Base-by-base conservation (phyloP, 1,140 invertebrate species). In the Venustaconcha ellipsiformis region DNA sequence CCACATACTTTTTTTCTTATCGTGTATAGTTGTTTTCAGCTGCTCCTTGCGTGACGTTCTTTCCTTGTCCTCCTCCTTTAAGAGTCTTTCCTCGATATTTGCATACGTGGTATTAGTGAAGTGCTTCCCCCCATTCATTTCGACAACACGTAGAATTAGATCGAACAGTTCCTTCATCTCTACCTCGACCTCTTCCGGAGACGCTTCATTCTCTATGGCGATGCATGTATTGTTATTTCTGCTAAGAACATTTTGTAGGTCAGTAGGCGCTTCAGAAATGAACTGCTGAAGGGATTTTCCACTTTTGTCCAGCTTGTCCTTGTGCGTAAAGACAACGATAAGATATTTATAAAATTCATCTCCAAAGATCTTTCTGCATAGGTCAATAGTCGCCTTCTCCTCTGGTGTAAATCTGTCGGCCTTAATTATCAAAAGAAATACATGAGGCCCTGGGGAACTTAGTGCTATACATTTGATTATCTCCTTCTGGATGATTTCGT, bases 361-460 rank as follows among this genome's bases (percentile, higher is more conserved):
- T 17, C 72, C 72, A 62, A 74, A 74, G 14, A 23, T 11, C 1
- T 55, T 62, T 20, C 20, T 11, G 55, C 62, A 59, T 2, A 20
- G 11, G 14, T 20, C 6, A 1, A 74, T 58, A 2, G 72, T 14
- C 15, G 4, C 37, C 11, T 48, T 48, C 37, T 48, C 37, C 11
- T 48, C 37, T 8, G 37, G 37, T 4, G 37, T 48, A 48, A 48
- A 48, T 48, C 37, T 48, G 37, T 48, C 37, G 37, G 6, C 37
- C 6, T 48, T 48, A 60, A n/a, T 14, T 48, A 74, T 58, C 6
- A 74, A 60, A 11, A 74, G n/a, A 62, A 74, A 37, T 11, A 66
- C 72, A 37, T 74, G 72, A 1, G 72, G 72, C 12, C 72, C 72
- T 0, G 72, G 72, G 5, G 58, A 12, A 4, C 66, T 62, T n/a